Evolutionary conservation across 1,140 invertebrate genomes (phyloP).

Genomic region (Macrocentrus cingulum): DNA sequence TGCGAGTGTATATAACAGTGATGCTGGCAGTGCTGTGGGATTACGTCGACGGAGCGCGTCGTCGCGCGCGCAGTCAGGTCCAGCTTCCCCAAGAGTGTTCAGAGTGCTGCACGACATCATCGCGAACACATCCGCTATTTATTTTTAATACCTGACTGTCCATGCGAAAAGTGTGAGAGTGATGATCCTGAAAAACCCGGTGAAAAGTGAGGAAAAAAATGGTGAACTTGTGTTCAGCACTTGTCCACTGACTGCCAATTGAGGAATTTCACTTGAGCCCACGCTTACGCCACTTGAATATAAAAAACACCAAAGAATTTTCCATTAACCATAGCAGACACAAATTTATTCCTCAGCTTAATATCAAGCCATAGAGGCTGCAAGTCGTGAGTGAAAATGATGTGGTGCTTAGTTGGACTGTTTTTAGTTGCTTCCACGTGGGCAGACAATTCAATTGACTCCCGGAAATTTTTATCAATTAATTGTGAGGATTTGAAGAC

Average conservation of each 20-base stretch:
- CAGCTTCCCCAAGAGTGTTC: conserved; percentile 7
- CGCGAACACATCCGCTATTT: conserved; percentile 17
- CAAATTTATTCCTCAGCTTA: too few species aligned
- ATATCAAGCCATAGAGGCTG: too few species aligned
- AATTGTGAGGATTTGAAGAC: conserved; percentile 26
- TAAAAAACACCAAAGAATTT: too few species aligned
- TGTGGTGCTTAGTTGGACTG: conserved; percentile 22
- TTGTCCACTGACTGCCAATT: too few species aligned
- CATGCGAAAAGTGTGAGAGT: too few species aligned
- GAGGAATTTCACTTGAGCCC: too few species aligned
- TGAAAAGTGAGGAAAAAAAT: neutral
- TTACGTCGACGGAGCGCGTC: conserved; percentile 12
- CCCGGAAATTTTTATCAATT: neutral
- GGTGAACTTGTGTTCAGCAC: too few species aligned
- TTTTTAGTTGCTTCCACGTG: conserved; percentile 28
- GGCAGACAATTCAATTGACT: conserved; percentile 26
- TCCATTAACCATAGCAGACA: too few species aligned
- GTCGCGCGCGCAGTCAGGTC: conserved; percentile 9
- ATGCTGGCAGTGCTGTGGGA: too few species aligned
- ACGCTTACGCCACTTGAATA: too few species aligned
- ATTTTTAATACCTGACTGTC: neutral
- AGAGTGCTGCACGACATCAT: conserved; percentile 17
- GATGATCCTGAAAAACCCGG: neutral
- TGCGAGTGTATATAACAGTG: neutral
- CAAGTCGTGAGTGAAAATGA: conserved; percentile 18